Conservation (phyloP, 2,113 vertebrate species). For the Ceuthmochares aereus region DNA sequence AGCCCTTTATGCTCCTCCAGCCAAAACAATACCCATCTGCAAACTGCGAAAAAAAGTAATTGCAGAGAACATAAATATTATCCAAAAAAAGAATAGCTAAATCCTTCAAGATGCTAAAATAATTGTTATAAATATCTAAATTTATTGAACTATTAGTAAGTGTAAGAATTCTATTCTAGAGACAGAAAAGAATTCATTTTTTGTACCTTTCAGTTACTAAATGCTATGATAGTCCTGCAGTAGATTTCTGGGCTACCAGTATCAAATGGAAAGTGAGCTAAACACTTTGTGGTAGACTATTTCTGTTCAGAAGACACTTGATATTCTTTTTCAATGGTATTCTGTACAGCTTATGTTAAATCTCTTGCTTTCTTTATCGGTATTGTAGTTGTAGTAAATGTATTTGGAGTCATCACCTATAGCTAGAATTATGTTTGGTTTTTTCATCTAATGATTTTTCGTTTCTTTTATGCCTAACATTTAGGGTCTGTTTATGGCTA, state of each 20-base stretch:
- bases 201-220: background rate
- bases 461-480: background rate
- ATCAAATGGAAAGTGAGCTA: background rate
- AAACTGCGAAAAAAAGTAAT: background rate
- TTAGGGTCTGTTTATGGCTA: background rate
- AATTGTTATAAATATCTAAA: background rate
- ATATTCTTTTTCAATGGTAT: background rate
- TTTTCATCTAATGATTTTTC: background rate
- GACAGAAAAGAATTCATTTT: background rate
- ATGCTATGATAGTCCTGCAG: background rate
- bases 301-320: background rate
- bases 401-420: background rate
- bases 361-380: background rate
- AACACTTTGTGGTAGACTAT: background rate
- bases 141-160: background rate
- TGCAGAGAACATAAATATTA: background rate
- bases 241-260: background rate
- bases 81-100: background rate
- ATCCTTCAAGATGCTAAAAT: background rate
- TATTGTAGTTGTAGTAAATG: background rate
- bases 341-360: background rate
- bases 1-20: background rate
- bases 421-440: background rate
- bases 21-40: background rate
- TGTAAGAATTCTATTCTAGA: background rate